A percentile compares a stretch with the other conserved stretches of the same genome.
Conservation (phyloP, 2,113 vertebrate species). For the Ceyx margarethae region DNA sequence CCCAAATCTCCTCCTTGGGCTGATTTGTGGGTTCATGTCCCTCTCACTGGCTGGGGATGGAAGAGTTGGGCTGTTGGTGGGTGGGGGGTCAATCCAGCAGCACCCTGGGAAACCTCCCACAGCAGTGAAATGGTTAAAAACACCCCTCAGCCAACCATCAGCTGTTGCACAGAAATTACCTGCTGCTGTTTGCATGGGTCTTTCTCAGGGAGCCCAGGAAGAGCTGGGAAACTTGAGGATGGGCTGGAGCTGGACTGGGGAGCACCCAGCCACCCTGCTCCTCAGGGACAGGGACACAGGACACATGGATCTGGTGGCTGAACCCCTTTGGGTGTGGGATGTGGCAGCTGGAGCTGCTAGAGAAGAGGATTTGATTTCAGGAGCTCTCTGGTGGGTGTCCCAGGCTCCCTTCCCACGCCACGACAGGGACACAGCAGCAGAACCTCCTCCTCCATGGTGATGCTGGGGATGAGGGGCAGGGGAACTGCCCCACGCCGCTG, state of each 20-base stretch:
- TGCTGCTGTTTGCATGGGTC: background rate
- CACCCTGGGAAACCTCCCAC: background rate
- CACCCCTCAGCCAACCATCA: background rate
- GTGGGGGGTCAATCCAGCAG: background rate
- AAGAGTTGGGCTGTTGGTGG: accelerated
- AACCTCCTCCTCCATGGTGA: background rate
- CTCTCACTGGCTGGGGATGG: accelerated
- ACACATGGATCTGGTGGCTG: background rate
- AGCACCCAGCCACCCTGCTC: accelerated
- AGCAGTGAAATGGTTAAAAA: constrained; percentile 21
- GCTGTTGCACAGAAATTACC: background rate
- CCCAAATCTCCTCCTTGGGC: background rate
- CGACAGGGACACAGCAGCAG: accelerated
- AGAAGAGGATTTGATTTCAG: background rate
- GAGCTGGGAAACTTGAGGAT: background rate
- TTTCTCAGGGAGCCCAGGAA: background rate
- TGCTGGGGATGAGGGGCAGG: accelerated
- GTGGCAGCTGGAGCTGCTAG: accelerated
- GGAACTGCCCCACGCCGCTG: background rate
- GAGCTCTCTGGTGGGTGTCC: background rate
- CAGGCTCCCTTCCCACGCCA: background rate
- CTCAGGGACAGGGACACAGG: accelerated
- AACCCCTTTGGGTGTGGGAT: background rate
- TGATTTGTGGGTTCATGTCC: background rate
- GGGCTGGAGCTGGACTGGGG: accelerated